Percentiles rank a stretch among this genome's conserved stretches.
These are phyloP conservation scores for Cirrhinus molitorella DNA, from an alignment of 2,797 vertebrate genomes.

Conservation along the genomic window DNA sequence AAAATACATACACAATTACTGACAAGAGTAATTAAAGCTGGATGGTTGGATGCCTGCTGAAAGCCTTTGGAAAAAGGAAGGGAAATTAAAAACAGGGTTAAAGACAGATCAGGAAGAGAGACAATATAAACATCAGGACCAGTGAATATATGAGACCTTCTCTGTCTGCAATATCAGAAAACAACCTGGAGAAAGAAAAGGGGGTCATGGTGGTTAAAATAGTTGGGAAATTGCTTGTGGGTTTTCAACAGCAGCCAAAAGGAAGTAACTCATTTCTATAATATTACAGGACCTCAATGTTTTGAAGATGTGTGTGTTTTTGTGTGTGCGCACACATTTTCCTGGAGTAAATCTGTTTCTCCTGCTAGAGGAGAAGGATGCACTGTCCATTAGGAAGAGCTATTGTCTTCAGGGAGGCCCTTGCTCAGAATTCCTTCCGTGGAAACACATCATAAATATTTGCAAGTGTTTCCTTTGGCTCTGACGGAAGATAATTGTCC, in stretches of 20 bases:
- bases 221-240: conserved; percentile 37
- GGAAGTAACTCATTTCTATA: conserved; percentile 48
- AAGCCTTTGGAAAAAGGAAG: conserved; percentile 39
- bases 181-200: conserved; percentile 47
- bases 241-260: conserved; percentile 38
- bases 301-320: conserved; percentile 57
- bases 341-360: conserved; percentile 49
- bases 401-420: conserved; percentile 50
- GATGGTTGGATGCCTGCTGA: conserved; percentile 27
- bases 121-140: conserved; percentile 33
- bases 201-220: conserved; percentile 46
- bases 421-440: conserved; percentile 57
- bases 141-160: conserved; percentile 24
- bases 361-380: conserved; percentile 48
- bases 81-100: conserved; percentile 24
- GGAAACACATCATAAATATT: conserved; percentile 64
- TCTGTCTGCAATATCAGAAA: conserved; percentile 45
- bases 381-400: conserved; percentile 59
- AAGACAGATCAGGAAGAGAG: conserved; percentile 26
- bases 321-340: conserved; percentile 26
- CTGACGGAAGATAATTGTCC: conserved; percentile 50
- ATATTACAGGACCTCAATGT: conserved; percentile 37
- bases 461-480: conserved; percentile 61
- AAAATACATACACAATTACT: conserved; percentile 37
- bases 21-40: conserved; percentile 45